These are phyloP conservation scores for Amphibalanus amphitrite DNA, from an alignment of 1,140 invertebrate species.

Conservation along the genomic window DNA sequence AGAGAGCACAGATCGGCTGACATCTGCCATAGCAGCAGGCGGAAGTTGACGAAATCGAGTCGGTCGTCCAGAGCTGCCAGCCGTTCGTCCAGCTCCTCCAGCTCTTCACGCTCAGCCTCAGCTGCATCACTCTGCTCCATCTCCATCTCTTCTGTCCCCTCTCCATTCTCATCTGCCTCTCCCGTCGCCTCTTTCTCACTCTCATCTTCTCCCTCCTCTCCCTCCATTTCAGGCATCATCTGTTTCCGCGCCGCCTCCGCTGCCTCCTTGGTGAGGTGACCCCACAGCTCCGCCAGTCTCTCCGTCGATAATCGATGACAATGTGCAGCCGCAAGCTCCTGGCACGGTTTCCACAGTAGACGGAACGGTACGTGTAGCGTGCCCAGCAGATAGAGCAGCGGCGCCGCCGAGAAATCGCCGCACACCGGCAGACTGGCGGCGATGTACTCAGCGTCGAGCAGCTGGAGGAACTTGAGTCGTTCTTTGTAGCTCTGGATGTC, in stretches of 20 bases:
- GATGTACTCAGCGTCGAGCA: conserved; percentile 22
- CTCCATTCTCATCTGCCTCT: too few relatives aligned
- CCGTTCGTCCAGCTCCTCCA: not conserved
- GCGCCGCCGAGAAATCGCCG: conserved; percentile 18
- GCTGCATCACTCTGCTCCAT: too few relatives aligned
- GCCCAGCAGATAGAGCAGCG: conserved; percentile 29
- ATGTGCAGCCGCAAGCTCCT: conserved; percentile 25
- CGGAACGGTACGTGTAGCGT: conserved; percentile 29
- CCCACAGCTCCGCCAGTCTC: not conserved
- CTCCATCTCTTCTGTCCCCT: too few relatives aligned
- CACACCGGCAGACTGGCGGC: not conserved
- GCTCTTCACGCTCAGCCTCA: not conserved
- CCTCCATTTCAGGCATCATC: too few relatives aligned
- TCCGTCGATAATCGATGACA: conserved; percentile 13
- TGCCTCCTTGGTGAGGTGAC: not conserved
- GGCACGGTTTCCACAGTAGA: conserved; percentile 29
- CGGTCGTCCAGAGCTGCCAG: conserved; percentile 10
- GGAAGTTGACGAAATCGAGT: conserved; percentile 15
- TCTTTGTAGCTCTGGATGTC: conserved; percentile 27
- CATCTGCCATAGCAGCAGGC: not conserved
- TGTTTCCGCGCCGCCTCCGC: too few relatives aligned
- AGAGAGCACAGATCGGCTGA: not conserved
- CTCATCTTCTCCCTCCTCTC: too few relatives aligned
- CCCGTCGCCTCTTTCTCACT: too few relatives aligned
- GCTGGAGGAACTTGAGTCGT: conserved; percentile 25